Evolutionary conservation across 2,888 invertebrate species (phyloP).

Genomic region (Catotricha subobsoleta): DNA sequence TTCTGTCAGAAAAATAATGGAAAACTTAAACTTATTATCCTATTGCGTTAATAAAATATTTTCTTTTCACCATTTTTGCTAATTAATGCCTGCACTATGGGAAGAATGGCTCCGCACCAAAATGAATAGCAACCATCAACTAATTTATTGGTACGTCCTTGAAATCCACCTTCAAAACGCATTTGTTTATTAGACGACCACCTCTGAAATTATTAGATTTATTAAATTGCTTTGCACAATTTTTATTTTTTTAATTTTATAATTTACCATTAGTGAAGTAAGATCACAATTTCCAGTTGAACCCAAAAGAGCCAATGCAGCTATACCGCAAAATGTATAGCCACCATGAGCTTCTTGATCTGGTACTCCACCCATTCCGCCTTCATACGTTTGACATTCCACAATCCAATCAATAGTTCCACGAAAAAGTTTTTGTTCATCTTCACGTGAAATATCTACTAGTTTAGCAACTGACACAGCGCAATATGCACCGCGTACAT

Average conservation of each 20-base stretch:
- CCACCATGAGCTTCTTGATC: constrained; percentile 98
- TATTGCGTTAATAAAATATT: constrained; percentile 21
- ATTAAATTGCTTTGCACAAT: neutral
- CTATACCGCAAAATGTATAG: constrained; percentile 95
- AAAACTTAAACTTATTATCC: neutral
- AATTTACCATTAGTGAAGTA: constrained; percentile 45
- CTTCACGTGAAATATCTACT: constrained; percentile 44
- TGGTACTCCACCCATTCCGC: constrained; percentile 88
- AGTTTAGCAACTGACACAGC: constrained; percentile 79
- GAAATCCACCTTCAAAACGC: constrained; percentile 89
- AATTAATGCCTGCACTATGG: constrained; percentile 63
- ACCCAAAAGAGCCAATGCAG: constrained; percentile 67
- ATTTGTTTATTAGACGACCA: constrained; percentile 89
- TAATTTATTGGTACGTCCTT: constrained; percentile 93
- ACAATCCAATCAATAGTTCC: constrained; percentile 85
- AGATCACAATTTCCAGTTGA: constrained; percentile 57
- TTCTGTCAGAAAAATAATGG: neutral
- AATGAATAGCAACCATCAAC: constrained; percentile 99
- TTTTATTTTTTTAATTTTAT: too few relatives aligned
- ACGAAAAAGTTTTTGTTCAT: constrained; percentile 57
- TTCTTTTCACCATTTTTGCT: constrained; percentile 54
- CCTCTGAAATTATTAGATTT: constrained; percentile 29
- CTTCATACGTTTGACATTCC: constrained; percentile 95
- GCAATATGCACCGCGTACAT: constrained; percentile 94
- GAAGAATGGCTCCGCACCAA: constrained; percentile 93